Conservation (phyloP, 1,140 invertebrate species). For the Octopus sinensis region DNA sequence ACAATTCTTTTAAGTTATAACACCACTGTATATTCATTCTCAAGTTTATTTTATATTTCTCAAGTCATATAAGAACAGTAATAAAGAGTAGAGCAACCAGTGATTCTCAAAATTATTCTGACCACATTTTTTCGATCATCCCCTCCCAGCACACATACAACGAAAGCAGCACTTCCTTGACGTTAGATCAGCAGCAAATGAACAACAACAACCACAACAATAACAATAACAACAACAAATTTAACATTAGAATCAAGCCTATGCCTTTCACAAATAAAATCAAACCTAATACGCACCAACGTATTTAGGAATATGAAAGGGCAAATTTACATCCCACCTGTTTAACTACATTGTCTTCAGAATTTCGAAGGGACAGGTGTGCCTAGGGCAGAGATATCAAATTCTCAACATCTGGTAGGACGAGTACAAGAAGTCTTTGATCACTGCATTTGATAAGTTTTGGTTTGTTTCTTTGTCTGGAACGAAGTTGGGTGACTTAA, state of each 20-base stretch:
- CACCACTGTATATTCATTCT: too few species aligned
- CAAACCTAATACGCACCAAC: neutral
- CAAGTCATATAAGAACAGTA: too few species aligned
- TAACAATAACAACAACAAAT: neutral
- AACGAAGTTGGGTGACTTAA: neutral
- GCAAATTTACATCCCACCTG: neutral
- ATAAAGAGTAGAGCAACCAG: too few species aligned
- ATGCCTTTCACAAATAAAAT: neutral
- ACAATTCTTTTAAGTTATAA: too few species aligned
- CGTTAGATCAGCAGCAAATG: too few species aligned
- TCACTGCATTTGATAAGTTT: neutral
- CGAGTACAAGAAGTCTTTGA: neutral
- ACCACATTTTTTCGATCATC: too few species aligned
- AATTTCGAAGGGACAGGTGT: neutral
- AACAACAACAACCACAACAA: too few species aligned
- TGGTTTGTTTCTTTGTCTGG: neutral
- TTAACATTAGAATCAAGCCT: neutral
- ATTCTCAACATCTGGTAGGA: neutral
- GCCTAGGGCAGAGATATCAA: neutral
- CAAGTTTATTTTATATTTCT: too few species aligned
- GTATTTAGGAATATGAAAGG: neutral
- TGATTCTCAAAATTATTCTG: too few species aligned
- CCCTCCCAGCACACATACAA: too few species aligned
- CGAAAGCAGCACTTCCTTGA: too few species aligned
- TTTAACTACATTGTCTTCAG: neutral